A percentile compares a stretch with the other conserved stretches of the same genome.
phyloP scores from a whole-genome alignment of 2,888 invertebrate species.

The Dromius quadrimaculatus region DNA sequence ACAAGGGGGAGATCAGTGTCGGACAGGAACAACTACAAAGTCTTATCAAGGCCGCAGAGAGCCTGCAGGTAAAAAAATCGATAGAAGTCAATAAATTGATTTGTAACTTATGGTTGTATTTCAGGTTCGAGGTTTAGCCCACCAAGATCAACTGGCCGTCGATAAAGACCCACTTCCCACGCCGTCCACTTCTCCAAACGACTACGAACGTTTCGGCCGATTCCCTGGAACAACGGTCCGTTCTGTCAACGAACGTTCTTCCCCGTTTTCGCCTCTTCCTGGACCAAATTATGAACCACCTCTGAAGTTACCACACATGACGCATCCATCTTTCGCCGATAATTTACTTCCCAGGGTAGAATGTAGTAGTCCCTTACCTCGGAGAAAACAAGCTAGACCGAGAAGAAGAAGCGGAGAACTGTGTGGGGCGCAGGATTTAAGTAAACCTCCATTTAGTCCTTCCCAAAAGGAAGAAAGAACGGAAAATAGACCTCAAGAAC shows the following conservation, averaged over 20 bases:
- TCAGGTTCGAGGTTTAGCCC: conserved; percentile 80
- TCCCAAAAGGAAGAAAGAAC: conserved; percentile 62
- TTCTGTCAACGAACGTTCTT: conserved; percentile 58
- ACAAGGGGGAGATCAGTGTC: conserved; percentile 91
- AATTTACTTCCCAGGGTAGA: conserved; percentile 64
- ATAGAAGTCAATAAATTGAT: too few species aligned
- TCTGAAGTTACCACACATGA: conserved; percentile 67
- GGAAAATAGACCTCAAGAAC: not conserved
- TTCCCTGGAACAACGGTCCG: conserved; percentile 58
- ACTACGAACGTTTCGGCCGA: conserved; percentile 67
- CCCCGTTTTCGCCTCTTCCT: conserved; percentile 64
- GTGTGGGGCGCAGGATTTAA: conserved; percentile 73
- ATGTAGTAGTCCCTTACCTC: conserved; percentile 84
- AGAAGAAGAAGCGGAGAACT: conserved; percentile 85
- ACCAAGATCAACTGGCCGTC: conserved; percentile 67
- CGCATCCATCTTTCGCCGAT: conserved; percentile 66
- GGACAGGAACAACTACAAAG: conserved; percentile 86
- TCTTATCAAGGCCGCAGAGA: conserved; percentile 89
- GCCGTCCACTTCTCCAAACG: conserved; percentile 66
- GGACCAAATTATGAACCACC: conserved; percentile 67
- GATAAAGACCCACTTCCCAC: conserved; percentile 65
- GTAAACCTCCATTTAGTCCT: conserved; percentile 59
- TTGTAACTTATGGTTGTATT: too few species aligned
- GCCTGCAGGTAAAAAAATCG: conserved; percentile 74
- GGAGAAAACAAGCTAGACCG: conserved; percentile 88